Evolutionary conservation across 2,797 vertebrate species (phyloP), one percentile per base, ranked within the genome.

Genomic region (Lepilemur ruficaudatus): DNA sequence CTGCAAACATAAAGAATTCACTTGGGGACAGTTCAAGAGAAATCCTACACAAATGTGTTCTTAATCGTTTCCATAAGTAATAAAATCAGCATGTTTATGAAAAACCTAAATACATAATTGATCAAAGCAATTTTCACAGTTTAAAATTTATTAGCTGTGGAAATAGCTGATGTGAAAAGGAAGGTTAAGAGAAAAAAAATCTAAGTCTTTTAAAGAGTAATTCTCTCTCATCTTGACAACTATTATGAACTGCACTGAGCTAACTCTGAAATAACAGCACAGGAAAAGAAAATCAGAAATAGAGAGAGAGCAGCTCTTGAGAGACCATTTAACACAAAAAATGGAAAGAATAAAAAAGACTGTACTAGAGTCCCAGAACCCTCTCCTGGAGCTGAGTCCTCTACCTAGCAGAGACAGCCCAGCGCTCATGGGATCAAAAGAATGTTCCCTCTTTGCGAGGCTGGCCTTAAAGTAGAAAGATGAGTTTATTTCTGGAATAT

Each of bases 81-180:
- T 55, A 95, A 93, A 97, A 98, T 95, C 80, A 97, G 50, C 96
- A 95, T 97, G 83, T 67, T 97, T 95, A 96, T 97, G 96, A 96
- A 98, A 98, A 97, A 95, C 89, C 93, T 94, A 97, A 97, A 98
- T 96, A 72, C 95, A 98, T 98, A 97, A 97, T 97, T 97, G 83
- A 98, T 98, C 97, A 97, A 98, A 98, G 96, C 95, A 95, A 92
- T 97, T 97, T 98, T 96, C 86, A 95, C 93, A 92, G 96, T 97
- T 97, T 97, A 97, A 97, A 96, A 97, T 98, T 88, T 96, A 97
- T 97, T 97, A 98, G 95, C 87, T 92, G 80, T 94, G 93, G 84
- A 97, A 95, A 95, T 92, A 89, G 93, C 80, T 95, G 92, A 96
- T 96, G 69, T 94, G 95, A 93, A 92, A 95, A 93, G 90, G 93